Evolutionary conservation across 92 coral and sea anemone genomes (phyloP), one percentile per base, ranked within the genome.

Genomic region (Umimayanthus kanabou): DNA sequence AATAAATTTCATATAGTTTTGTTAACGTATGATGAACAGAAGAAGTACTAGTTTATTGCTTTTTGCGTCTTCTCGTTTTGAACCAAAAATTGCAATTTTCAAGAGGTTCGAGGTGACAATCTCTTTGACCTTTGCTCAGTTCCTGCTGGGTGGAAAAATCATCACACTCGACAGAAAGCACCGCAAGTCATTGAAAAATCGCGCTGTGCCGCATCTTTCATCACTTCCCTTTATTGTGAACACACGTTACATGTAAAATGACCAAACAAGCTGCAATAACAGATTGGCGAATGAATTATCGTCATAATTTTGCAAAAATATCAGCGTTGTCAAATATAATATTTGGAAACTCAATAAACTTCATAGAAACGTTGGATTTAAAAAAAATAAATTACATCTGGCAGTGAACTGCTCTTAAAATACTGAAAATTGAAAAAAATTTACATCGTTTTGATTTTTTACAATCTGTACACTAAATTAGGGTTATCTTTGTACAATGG

Each of bases 201-300:
- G 23, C 23, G 71, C 37, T 70, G 76, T 29, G 23, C 22, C 67
- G n/a, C 43, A 1, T 83, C 87, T 39, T 69, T 83, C 87, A 83
- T n/a, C 78, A 71, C 78, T 28, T 69, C 16, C 33, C 65, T 83
- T 83, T 83, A 83, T 83, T 83, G 79, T 45, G 66, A 45, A 83
- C 26, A 45, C 55, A 43, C 78, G 78, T 71, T 20, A 61, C 69
- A 29, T 13, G 87, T 23, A 49, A 28, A 83, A 83, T 83, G 66
- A 26, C 33, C 77, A 83, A 47, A 72, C 84, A 83, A 83, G 87
- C 87, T 83, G 87, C 73, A 83, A 83, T 16, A 83, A 83, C 87
- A 83, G 76, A 83, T 83, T 83, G 87, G 61, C 77, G 87, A 83
- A 42, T 83, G 87, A 71, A 67, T 83, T 83, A 28, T 23, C 37